Evolutionary conservation across 2,113 vertebrate genomes (phyloP).

Genomic region (Mesitornis unicolor): DNA sequence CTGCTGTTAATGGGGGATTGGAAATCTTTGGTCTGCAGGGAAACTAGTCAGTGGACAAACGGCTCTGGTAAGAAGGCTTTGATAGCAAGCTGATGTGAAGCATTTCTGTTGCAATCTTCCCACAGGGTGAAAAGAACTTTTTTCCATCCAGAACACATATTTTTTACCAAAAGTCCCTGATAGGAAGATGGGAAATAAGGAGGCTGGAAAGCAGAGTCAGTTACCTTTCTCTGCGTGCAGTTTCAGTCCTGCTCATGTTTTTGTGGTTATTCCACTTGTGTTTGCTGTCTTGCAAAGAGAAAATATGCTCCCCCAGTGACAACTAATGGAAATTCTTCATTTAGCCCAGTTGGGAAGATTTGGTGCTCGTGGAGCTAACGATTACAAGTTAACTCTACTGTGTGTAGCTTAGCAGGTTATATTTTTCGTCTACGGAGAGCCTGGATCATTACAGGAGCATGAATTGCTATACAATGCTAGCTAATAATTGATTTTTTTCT

Average conservation of each 20-base stretch:
- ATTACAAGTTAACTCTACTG: neutral
- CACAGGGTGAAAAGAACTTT: neutral
- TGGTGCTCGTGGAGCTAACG: neutral
- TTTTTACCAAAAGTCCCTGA: neutral
- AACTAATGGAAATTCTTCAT: neutral
- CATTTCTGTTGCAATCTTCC: neutral
- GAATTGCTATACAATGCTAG: neutral
- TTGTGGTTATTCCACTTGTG: neutral
- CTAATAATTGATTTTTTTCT: slow-evolving; percentile 21
- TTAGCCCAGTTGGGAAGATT: neutral
- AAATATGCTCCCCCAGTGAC: neutral
- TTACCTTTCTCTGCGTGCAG: neutral
- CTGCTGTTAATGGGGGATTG: neutral
- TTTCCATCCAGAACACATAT: neutral
- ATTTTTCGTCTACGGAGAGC: neutral
- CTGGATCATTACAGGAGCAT: neutral
- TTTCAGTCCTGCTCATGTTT: neutral
- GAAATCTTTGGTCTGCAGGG: neutral
- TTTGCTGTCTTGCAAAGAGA: neutral
- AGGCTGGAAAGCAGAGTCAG: neutral
- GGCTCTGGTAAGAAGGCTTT: neutral
- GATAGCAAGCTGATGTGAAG: neutral
- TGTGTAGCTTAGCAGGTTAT: neutral
- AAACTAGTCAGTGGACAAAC: neutral
- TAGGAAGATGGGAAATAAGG: neutral